These are phyloP conservation scores for Euwallacea fornicatus DNA, from an alignment of 1,140 invertebrate genomes.

Conservation along the genomic window DNA sequence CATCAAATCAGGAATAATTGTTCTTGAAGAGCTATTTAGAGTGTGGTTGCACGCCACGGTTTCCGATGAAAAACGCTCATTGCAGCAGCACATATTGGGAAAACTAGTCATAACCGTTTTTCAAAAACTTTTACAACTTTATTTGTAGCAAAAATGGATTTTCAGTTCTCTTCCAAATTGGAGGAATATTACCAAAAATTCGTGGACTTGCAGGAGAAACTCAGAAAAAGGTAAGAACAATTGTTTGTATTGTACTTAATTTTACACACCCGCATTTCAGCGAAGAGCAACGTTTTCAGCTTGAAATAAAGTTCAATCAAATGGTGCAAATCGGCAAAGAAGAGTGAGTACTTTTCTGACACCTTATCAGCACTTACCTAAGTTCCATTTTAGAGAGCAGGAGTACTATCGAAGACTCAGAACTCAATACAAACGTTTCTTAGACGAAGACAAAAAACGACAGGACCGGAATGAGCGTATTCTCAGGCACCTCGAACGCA, in stretches of 20 bases:
- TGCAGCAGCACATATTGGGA: too few species aligned
- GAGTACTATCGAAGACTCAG: slow-evolving; percentile 55
- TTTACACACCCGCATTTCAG: not conserved
- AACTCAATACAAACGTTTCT: slow-evolving; percentile 62
- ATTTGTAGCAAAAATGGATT: slow-evolving; percentile 15
- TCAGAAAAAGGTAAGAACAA: slow-evolving; percentile 49
- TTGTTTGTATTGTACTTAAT: slow-evolving; percentile 45
- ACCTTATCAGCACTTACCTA: not conserved
- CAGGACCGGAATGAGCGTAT: slow-evolving; percentile 64
- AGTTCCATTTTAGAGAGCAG: slow-evolving; percentile 40
- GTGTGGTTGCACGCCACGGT: too few species aligned
- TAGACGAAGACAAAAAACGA: slow-evolving; percentile 61
- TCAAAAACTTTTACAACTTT: too few species aligned
- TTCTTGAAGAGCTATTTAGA: too few species aligned
- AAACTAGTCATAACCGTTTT: too few species aligned
- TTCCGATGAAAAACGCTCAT: too few species aligned
- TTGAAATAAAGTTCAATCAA: slow-evolving; percentile 50
- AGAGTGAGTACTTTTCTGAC: slow-evolving; percentile 46
- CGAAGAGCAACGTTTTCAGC: not conserved
- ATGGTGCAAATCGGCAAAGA: slow-evolving; percentile 48
- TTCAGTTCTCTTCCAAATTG: slow-evolving; percentile 33
- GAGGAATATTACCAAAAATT: slow-evolving; percentile 51
- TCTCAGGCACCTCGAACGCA: slow-evolving; percentile 58
- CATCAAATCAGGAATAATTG: too few species aligned
- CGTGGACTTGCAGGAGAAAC: slow-evolving; percentile 50